Percentiles rank a stretch among this genome's conserved stretches.
These are phyloP conservation scores for Chitala chitala DNA, from an alignment of 2,113 vertebrate genomes.

Conservation along the genomic window DNA sequence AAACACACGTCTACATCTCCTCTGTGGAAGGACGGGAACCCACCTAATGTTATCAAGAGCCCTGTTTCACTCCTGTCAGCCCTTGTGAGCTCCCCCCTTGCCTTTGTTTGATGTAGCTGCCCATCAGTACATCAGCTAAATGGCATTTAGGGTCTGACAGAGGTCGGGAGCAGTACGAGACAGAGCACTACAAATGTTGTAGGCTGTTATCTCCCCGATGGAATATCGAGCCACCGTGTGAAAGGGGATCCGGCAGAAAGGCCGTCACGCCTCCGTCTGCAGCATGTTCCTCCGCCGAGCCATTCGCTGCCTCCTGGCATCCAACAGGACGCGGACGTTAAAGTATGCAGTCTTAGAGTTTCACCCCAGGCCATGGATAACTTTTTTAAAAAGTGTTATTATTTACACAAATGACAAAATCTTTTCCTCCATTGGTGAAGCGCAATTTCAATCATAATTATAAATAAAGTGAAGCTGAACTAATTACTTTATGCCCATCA, in stretches of 20 bases:
- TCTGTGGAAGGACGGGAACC: neutral
- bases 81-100: neutral
- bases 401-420: neutral
- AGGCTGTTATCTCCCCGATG: neutral
- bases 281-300: neutral
- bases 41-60: neutral
- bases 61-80: neutral
- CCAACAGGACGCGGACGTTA: neutral
- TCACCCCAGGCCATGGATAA: too few species aligned
- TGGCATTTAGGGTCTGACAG: constrained; percentile 16
- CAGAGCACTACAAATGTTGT: neutral
- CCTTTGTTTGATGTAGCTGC: constrained; percentile 2
- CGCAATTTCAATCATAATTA: neutral
- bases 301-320: neutral
- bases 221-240: constrained; percentile 9
- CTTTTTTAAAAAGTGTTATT: neutral
- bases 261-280: neutral
- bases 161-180: neutral
- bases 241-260: neutral
- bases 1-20: neutral
- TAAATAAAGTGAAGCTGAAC: neutral
- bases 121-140: constrained; percentile 17
- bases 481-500: constrained; percentile 46
- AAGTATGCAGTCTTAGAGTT: neutral
- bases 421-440: neutral